Base-by-base conservation (phyloP, 2,113 vertebrate genomes). In the Triplophysa dalaica region DNA sequence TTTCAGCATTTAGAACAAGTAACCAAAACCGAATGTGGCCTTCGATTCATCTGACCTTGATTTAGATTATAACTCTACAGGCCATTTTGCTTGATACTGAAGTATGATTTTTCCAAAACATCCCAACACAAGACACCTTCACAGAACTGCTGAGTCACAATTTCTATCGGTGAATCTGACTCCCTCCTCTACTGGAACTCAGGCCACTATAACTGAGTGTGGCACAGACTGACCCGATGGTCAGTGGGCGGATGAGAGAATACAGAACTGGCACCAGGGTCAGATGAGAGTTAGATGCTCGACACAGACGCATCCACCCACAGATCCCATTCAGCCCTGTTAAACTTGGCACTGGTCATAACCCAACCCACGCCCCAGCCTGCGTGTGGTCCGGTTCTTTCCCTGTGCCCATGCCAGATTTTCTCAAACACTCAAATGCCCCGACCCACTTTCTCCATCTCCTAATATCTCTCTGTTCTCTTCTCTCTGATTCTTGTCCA, bases 31-130 rank as follows among this genome's bases (percentile, higher is more conserved):
- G 21, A 26, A 3, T 45, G 13, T 17, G 62, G 56, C 58, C 21
- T 75, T 58, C 1, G 54, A 58, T 58, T 62, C 16, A 48, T 75
- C 38, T 62, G 38, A 63, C 58, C 41, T 75, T 75, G 41, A 29
- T 19, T 60, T 22, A 13, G 41, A 48, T 62, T 22, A 26, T 22
- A 75, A 63, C 24, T 17, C 45, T 38, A 26, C 14, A 11, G 41
- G 41, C 19, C 58, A 62, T 75, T 41, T 73, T 19, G 29, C 54
- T 73, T 33, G n/a, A 60, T 48, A 63, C 70, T 10, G 48, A 75
- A 48, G 58, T 75, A 75, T 76, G 74, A 76, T 38, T 61, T 76
- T 76, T 65, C 74, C 74, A 76, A 52, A 54, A 52, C 45, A 73
- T 12, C 33, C 29, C 17, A 74, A 48, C 69, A 41, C 38, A 21